Base-by-base conservation (phyloP, 2,797 vertebrate genomes). In the Sebastes vulpes region DNA sequence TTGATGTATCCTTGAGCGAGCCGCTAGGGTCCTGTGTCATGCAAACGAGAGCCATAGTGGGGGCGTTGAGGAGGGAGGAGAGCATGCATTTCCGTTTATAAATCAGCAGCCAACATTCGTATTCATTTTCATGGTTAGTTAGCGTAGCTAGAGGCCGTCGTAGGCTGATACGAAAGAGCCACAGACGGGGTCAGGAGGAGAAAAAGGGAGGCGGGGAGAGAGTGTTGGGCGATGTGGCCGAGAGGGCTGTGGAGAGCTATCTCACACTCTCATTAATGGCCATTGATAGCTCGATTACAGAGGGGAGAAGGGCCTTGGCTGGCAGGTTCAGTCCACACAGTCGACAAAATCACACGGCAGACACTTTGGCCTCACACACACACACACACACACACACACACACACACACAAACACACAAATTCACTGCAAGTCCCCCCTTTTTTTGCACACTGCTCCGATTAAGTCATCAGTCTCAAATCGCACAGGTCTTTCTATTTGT, bases 1-100 rank as follows among this genome's bases (percentile, higher is more conserved):
- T 96, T 89, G 90, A 92, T 88, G 84, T 75, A 85, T 87, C 94
- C 86, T 92, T 92, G 88, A 92, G 82, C 67, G 14, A 82, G 87
- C 83, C 58, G 23, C 81, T 65, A 7, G 83, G 84, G 85, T 90
- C 81, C 78, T 38, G 80, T 89, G 92, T 91, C 84, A 77, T 75
- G 90, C 87, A 90, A 93, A 90, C 65, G 9, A 87, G 79, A 89
- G 28, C 38, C 9, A 21, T 1, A 42, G 58, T n/a, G 8, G 56
- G 26, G 26, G 42, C 16, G 42, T 46, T 46, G 7, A 9, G 57
- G 9, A 10, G 10, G n/a, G 57, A 29, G 32, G 29, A 20, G 31
- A 67, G 65, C 68, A 9, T 4, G 3, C 53, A 67, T 81, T 81
- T 92, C 69, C 53, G n/a, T 75, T 83, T 86, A 38, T 53, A 82